These are phyloP conservation scores for Proales similis DNA, from an alignment of 1,140 invertebrate species.

Conservation along the genomic window DNA sequence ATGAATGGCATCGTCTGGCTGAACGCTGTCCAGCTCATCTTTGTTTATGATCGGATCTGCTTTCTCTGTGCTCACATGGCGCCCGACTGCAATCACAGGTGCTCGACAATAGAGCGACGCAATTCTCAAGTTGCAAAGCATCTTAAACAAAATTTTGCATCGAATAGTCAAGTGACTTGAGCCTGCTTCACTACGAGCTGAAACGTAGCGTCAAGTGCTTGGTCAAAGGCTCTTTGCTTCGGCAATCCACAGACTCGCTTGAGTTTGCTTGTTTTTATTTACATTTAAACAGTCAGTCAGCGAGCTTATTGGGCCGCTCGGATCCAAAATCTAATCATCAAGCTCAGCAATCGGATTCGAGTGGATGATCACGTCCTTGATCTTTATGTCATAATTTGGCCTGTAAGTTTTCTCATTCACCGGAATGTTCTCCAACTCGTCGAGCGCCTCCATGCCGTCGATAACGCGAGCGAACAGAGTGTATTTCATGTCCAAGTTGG, in stretches of 20 bases:
- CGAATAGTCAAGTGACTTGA: not conserved
- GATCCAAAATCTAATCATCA: too few relatives aligned
- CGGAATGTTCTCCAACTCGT: slow-evolving; percentile 28
- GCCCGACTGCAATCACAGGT: too few relatives aligned
- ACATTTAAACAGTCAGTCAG: too few relatives aligned
- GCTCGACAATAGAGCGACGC: too few relatives aligned
- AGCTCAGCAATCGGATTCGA: slow-evolving; percentile 73
- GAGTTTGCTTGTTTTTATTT: too few relatives aligned
- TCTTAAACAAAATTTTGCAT: not conserved
- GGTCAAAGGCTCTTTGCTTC: slow-evolving; percentile 1
- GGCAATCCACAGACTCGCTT: too few relatives aligned
- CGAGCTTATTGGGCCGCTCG: too few relatives aligned
- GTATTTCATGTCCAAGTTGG: slow-evolving; percentile 95
- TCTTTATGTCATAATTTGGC: slow-evolving; percentile 70
- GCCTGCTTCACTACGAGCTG: not conserved
- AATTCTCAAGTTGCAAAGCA: too few relatives aligned
- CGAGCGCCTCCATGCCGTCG: slow-evolving; percentile 26
- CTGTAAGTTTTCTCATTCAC: slow-evolving; percentile 54
- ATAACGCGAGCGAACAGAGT: slow-evolving; percentile 81
- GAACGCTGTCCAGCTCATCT: slow-evolving; percentile 17
- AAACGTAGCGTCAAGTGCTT: not conserved
- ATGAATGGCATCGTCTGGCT: slow-evolving; percentile 9
- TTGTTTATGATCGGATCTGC: slow-evolving; percentile 18
- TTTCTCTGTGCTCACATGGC: not conserved
- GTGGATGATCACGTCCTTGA: slow-evolving; percentile 82